These are phyloP conservation scores for Drosophila insularis DNA, from an alignment of 1,140 invertebrate genomes.

Conservation along the genomic window DNA sequence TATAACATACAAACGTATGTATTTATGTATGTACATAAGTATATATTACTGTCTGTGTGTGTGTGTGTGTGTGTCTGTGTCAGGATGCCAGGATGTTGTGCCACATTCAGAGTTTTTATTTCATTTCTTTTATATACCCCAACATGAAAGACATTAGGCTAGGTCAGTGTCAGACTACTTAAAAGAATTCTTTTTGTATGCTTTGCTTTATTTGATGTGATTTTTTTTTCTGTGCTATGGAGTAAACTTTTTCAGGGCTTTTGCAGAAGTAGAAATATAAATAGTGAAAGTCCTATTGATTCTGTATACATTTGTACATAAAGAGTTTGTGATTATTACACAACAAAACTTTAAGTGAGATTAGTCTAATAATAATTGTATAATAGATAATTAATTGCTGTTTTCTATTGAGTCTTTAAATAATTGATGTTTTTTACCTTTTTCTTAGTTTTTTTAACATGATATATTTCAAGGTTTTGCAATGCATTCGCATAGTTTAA, in stretches of 20 bases:
- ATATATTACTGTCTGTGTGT: neutral
- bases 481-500: no score
- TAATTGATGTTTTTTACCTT: no score
- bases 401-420: no score
- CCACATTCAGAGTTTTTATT: constrained; percentile 74
- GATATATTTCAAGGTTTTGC: no score
- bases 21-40: constrained; percentile 18
- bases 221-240: constrained; percentile 45
- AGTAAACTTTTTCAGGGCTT: constrained; percentile 64
- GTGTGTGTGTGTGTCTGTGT: constrained; percentile 28
- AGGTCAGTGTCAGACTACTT: constrained; percentile 75
- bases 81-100: constrained; percentile 40
- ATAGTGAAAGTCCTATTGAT: constrained; percentile 39
- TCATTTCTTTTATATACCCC: constrained; percentile 56
- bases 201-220: constrained; percentile 54
- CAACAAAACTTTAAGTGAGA: neutral
- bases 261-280: constrained; percentile 20
- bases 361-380: neutral
- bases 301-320: neutral
- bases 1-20: constrained; percentile 24
- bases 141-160: constrained; percentile 72
- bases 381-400: no score
- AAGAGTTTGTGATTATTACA: neutral
- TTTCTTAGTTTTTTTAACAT: no score
- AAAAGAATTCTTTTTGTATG: constrained; percentile 53